Base-by-base conservation (phyloP, 2,888 invertebrate genomes). In the Sphecodes monilicornis region DNA sequence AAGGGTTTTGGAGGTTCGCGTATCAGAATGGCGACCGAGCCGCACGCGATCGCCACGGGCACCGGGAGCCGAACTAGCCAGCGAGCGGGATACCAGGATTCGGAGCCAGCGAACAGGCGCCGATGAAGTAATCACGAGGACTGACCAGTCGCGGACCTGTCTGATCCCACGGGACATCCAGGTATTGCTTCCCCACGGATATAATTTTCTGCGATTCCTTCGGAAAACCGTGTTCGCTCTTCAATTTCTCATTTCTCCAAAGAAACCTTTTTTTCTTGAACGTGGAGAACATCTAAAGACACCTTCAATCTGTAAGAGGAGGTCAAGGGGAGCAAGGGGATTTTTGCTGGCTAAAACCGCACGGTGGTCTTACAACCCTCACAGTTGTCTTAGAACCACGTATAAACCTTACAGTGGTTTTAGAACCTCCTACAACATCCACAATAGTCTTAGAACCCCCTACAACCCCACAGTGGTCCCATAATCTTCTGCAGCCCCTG, bases 71-170 rank as follows among this genome's bases (percentile, higher is more conserved):
- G 80, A 83, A 60, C 70, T 64, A 70, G 80, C 76, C 79, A 88
- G 68, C 75, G 82, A 82, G 41, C 88, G 60, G 75, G 87, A 84
- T 79, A 86, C 75, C 80, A 83, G 81, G 86, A 90, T 86, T 83
- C 88, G 85, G 71, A 86, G 88, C 75, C 87, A 86, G 78, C 60
- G 29, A 60, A 29, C 60, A 50, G 50, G 60, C 88, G 88, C 85
- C 87, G 87, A 91, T 89, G 87, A 91, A 88, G 88, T 86, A 85
- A 90, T 87, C 79, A 86, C 89, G 74, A 75, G 83, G 73, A 78
- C 82, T 82, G 82, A 90, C 82, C 82, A 86, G 80, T 85, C 82
- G 72, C 86, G 89, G 87, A 87, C 86, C 85, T 85, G 76, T 78
- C 87, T 85, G 91, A 86, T 90, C 91, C 88, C 85, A 84, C 70